phyloP scores from a whole-genome alignment of 2,113 vertebrate species.

The Labeo rohita region DNA sequence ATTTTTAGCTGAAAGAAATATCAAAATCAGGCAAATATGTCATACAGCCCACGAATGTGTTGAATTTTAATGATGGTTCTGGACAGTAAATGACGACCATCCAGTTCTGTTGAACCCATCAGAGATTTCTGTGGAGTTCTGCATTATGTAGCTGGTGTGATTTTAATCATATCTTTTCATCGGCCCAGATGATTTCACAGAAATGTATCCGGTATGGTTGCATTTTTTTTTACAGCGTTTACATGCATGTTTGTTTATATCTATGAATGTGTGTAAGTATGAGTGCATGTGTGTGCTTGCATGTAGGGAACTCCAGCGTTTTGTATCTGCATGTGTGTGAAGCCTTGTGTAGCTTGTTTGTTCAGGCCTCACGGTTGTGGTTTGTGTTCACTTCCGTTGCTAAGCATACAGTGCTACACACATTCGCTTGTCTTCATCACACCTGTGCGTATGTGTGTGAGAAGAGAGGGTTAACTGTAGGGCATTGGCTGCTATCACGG shows the following conservation, averaged over 20 bases:
- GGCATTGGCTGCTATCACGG: slow-evolving; percentile 45
- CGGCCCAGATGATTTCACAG: neutral
- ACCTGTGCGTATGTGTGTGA: slow-evolving; percentile 47
- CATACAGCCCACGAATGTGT: neutral
- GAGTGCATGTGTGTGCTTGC: neutral
- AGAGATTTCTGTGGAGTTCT: neutral
- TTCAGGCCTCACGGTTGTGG: slow-evolving; percentile 37
- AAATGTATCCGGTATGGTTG: neutral
- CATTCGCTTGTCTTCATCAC: slow-evolving; percentile 34
- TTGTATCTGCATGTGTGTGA: slow-evolving; percentile 6
- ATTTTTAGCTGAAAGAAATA: neutral
- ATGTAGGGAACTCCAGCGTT: slow-evolving; percentile 6
- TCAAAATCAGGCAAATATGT: neutral
- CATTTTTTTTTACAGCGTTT: neutral
- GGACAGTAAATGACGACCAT: neutral
- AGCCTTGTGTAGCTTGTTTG: slow-evolving; percentile 31
- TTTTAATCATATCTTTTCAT: neutral
- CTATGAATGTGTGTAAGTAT: neutral
- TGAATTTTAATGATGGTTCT: neutral
- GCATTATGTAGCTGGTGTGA: neutral
- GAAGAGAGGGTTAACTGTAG: slow-evolving; percentile 44
- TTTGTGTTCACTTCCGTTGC: slow-evolving; percentile 57
- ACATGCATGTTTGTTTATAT: neutral
- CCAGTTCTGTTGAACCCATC: neutral
- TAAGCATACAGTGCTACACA: slow-evolving; percentile 47